Evolutionary conservation across 2,113 vertebrate species (phyloP), one percentile per base, ranked within the genome.

Genomic region (Corvus cornix): DNA sequence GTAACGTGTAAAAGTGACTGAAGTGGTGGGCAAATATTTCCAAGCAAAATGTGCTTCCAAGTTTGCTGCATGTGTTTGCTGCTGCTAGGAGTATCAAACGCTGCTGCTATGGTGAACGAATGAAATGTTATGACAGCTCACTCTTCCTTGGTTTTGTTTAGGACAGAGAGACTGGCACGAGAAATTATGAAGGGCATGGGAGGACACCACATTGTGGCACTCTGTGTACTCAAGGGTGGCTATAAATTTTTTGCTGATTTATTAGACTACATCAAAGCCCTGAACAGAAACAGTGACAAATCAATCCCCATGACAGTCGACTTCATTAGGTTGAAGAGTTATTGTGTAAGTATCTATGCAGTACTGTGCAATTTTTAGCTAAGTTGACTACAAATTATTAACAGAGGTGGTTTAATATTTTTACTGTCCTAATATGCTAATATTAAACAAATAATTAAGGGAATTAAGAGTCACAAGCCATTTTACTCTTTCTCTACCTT

Each of bases 161-260:
- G 99, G 98, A 99, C 99, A 1, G 99, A 99, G 97, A 98, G 99
- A 58, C 98, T 99, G 96, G 99, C 99, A 78, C 98, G 98, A 85
- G 99, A 99, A 92, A 99, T 99, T 72, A 99, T 99, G 99, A 99
- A 99, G 79, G 99, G 99, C 93, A 99, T 99, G 99, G 99, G 99
- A 74, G 99, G 98, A 60, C 99, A 99, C 95, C 99, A 99, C 94
- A 99, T 99, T 2, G 99, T 99, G 35, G 99, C 99, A 31, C 99
- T 99, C 55, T 99, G 99, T 88, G 99, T 99, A 51, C 99, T 99
- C 59, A 99, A 99, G 96, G 99, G 99, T 27, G 99, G 99, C 70
- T 99, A 99, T 98, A 99, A 99, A 88, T 99, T 99, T 97, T 99
- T 99, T 97, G 99, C 99, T 44, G 99, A 99, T 96, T 98, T 99